Evolutionary conservation across 1,140 invertebrate genomes (phyloP).

Genomic region (Colletes gigas): DNA sequence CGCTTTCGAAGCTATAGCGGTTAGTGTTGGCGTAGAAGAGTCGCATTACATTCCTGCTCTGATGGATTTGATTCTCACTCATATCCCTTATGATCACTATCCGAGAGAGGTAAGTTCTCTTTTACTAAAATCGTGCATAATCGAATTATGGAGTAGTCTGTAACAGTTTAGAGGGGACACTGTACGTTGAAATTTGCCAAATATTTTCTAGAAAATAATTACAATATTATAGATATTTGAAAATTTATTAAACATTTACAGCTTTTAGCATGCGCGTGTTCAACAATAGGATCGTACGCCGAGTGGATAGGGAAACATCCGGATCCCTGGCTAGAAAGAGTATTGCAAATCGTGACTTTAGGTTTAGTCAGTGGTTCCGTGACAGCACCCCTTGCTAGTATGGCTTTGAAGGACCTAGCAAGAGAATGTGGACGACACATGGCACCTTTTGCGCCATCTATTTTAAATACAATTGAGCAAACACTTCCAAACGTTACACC

Average conservation of each 20-base stretch:
- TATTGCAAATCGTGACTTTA: slow-evolving; percentile 86
- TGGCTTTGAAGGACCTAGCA: slow-evolving; percentile 93
- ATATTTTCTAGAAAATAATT: too few relatives aligned
- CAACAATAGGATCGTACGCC: slow-evolving; percentile 86
- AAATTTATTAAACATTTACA: slow-evolving; percentile 12
- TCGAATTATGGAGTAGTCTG: too few relatives aligned
- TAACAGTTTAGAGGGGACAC: too few relatives aligned
- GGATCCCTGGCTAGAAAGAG: slow-evolving; percentile 85
- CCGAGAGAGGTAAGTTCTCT: slow-evolving; percentile 69
- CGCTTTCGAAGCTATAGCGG: slow-evolving; percentile 90
- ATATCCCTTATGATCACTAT: slow-evolving; percentile 84
- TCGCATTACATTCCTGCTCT: slow-evolving; percentile 84
- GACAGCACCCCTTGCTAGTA: slow-evolving; percentile 89
- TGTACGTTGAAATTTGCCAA: too few relatives aligned
- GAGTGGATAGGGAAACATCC: slow-evolving; percentile 90
- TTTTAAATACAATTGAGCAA: slow-evolving; percentile 73
- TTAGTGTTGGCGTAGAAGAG: slow-evolving; percentile 86
- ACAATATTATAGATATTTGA: too few relatives aligned
- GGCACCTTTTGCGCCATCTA: slow-evolving; percentile 84
- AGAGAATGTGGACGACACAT: slow-evolving; percentile 88
- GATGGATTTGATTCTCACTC: slow-evolving; percentile 84
- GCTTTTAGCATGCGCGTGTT: slow-evolving; percentile 60
- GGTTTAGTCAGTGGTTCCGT: slow-evolving; percentile 85
- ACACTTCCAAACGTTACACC: slow-evolving; percentile 66
- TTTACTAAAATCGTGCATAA: not conserved